These are phyloP conservation scores for Drosophila atroscutellata DNA, from an alignment of 2,888 invertebrate genomes.

Conservation along the genomic window DNA sequence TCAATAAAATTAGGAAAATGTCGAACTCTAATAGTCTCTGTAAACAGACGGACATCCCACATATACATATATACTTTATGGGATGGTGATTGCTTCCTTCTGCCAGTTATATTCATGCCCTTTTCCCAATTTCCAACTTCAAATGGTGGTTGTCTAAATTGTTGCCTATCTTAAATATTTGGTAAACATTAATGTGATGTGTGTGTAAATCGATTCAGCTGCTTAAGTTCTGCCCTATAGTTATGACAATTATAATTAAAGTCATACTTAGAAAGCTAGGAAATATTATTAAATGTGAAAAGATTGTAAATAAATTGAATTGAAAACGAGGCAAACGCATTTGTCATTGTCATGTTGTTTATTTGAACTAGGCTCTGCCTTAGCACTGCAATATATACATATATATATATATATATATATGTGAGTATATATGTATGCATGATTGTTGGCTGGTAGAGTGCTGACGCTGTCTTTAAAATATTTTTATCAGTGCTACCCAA, in stretches of 20 bases:
- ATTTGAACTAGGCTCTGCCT: background rate
- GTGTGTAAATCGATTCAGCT: background rate
- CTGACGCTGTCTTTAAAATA: slow-evolving; percentile 27
- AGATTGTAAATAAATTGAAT: background rate
- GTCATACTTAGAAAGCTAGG: background rate
- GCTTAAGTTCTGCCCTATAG: background rate
- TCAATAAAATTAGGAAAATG: background rate
- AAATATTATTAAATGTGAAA: background rate
- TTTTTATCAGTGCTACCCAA: slow-evolving; percentile 38
- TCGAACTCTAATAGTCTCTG: background rate
- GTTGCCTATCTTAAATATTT: background rate
- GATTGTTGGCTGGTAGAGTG: slow-evolving; percentile 20
- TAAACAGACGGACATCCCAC: background rate
- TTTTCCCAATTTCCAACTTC: background rate
- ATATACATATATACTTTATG: background rate
- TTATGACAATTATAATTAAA: background rate
- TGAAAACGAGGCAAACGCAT: background rate
- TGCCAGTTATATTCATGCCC: background rate
- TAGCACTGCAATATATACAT: background rate
- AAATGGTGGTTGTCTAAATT: background rate
- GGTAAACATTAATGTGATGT: background rate
- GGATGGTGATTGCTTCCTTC: background rate
- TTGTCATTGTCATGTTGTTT: background rate
- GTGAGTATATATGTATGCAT: background rate
- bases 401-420: background rate